Base-by-base conservation (phyloP, 2,113 vertebrate genomes). In the Crotalus horridus region DNA sequence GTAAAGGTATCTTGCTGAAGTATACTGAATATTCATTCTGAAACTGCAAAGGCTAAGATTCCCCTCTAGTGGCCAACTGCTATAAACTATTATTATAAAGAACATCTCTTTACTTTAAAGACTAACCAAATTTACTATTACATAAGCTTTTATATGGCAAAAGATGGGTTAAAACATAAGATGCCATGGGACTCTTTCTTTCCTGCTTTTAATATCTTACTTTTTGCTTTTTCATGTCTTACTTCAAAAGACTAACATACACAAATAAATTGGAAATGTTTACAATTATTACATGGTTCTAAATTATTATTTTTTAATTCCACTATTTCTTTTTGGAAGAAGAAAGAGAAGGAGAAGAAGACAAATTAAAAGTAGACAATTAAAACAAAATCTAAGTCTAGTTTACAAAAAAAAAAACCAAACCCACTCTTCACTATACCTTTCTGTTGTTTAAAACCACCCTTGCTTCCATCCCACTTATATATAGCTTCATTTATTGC, bases 1-100 rank as follows among this genome's bases (percentile, higher is more conserved):
- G 55, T 33, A 91, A 59, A 13, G 0, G n/a, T 69, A 69, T 17
- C 1, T 24, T 51, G 12, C 11, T 89, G 21, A 48, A 23, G 43
- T 92, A 39, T 13, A 87, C 11, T 43, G 51, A 24, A 51, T 9
- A 46, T 56, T 88, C 21, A 51, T 69, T 53, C 43, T 26, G 4
- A 59, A 88, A 61, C 55, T 90, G 29, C 13, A 64, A 87, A 87
- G 89, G 46, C 24, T 59, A 61, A 64, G 56, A 43, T 85, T 90
- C 4, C 81, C 89, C 89, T 90, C 92, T 93, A 29, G 92, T 64
- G 89, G 92, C 10, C 87, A 93, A 64, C 61, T 4, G 54, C 13
- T 21, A 61, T 61, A 92, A 85, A 85, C 58, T n/a, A 10, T 56
- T 58, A 39, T 21, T 74, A 1, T 39, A 81, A 81, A 39, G 33